Evolutionary conservation across 92 coral and sea anemone species (phyloP), one percentile per base, ranked within the genome.

Genomic region (Zoanthus gigantus): DNA sequence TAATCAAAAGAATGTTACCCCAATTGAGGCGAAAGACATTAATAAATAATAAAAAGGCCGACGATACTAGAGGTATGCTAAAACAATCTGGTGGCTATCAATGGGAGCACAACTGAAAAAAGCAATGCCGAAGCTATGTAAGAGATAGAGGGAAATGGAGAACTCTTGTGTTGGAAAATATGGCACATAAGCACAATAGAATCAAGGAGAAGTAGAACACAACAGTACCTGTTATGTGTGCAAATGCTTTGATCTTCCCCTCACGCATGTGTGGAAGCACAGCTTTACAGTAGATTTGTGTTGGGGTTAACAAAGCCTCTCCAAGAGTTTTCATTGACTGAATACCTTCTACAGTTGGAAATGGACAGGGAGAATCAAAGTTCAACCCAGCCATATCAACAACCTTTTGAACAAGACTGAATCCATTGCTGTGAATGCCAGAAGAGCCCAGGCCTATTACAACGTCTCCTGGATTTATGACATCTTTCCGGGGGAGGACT

Each of bases 341-440:
- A 16, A 89, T 34, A 0, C 98, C 96, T 58, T 93, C 94, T 2
- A 91, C 86, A n/a, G 93, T 87, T 60, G 94, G 83, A 68, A 95
- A 95, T 14, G 99, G 99, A 71, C 98, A 90, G 7, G 96, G 95
- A 0, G 95, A 96, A 73, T 71, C 77, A 75, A 84, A 89, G 18
- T 76, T 54, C 87, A 95, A 74, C 7, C 93, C 97, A 23, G 83
- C 71, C n/a, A 74, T 61, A 17, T 92, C 95, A 0, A 92, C 81
- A 34, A 96, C 63, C 77, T 74, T 89, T 11, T 98, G 95, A 18
- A 96, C 99, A 44, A 96, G 92, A 91, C 99, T 96, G 68, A 93
- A 96, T 50, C 99, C 99, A 79, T 96, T 96, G 88, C 99, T 96
- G 86, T 96, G 99, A 42, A 96, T 75, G 45, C 99, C 98, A 10